Conservation (phyloP, 2,797 vertebrate genomes). For the Cirrhinus mrigala region DNA sequence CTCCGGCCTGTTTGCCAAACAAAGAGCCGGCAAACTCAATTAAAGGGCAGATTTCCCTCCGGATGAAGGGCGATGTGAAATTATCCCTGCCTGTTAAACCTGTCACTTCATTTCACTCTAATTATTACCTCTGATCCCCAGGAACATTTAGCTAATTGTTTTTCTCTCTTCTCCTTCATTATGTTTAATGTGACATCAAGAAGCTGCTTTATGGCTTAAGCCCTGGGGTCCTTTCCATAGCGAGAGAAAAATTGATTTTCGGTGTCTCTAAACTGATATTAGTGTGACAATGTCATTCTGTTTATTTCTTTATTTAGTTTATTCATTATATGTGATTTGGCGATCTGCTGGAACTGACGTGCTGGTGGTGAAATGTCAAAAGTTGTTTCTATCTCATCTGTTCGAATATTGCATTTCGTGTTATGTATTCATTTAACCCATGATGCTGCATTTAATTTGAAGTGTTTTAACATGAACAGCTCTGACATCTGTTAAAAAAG, state of each 20-base stretch:
- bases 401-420: background rate
- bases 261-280: slow-evolving; percentile 29
- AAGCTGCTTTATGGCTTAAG: slow-evolving; percentile 54
- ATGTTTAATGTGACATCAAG: slow-evolving; percentile 63
- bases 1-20: slow-evolving; percentile 69
- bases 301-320: slow-evolving; percentile 16
- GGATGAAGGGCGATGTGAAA: slow-evolving; percentile 77
- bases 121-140: slow-evolving; percentile 81
- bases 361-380: background rate
- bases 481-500: slow-evolving; percentile 3
- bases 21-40: slow-evolving; percentile 81
- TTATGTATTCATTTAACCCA: background rate
- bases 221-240: slow-evolving; percentile 30
- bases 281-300: slow-evolving; percentile 13
- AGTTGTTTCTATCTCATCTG: background rate
- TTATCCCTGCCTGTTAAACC: slow-evolving; percentile 81
- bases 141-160: slow-evolving; percentile 79
- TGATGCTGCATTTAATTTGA: background rate
- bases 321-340: background rate
- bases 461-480: background rate
- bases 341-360: background rate
- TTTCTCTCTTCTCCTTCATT: slow-evolving; percentile 65
- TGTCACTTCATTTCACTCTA: slow-evolving; percentile 82
- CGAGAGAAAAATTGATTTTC: slow-evolving; percentile 31
- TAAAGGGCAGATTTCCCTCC: slow-evolving; percentile 77